phyloP scores from a whole-genome alignment of 2,888 invertebrate genomes.

The Dioctria rufipes region DNA sequence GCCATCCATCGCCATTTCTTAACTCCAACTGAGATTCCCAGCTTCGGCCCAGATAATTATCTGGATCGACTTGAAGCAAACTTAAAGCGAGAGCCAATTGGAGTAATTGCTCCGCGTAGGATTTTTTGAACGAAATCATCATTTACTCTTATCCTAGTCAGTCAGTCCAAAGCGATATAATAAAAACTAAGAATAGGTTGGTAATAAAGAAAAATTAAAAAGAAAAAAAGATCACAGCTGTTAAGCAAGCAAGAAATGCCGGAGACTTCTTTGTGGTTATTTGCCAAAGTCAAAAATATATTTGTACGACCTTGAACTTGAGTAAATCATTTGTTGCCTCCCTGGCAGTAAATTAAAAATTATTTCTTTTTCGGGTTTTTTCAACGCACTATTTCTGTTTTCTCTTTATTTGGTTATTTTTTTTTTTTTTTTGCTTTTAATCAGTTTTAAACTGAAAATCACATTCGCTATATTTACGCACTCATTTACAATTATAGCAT shows the following conservation, averaged over 20 bases:
- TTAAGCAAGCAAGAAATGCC: conserved; percentile 16
- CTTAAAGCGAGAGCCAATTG: conserved; percentile 87
- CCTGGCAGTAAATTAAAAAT: conserved; percentile 42
- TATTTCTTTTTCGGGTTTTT: background rate
- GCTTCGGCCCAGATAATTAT: conserved; percentile 77
- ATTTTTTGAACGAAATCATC: conserved; percentile 88
- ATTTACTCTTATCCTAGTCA: conserved; percentile 56
- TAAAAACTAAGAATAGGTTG: background rate
- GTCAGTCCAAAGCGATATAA: conserved; percentile 6
- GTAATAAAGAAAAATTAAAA: conserved; percentile 9
- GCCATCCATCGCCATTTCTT: conserved; percentile 69
- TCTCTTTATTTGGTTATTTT: background rate
- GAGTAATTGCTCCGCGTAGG: conserved; percentile 86
- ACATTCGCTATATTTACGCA: no score
- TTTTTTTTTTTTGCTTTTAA: background rate
- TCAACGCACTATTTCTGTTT: no score
- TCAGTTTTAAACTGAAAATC: no score
- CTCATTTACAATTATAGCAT: no score
- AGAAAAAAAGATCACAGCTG: conserved; percentile 39
- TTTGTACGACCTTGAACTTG: conserved; percentile 57
- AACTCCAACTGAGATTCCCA: conserved; percentile 69
- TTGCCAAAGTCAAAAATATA: conserved; percentile 18
- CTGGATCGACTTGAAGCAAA: conserved; percentile 83
- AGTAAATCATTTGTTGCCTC: background rate
- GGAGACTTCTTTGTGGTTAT: background rate